These are phyloP conservation scores for Patiria pectinifera DNA, from an alignment of 53 echinoderm and acorn worm species.

Conservation along the genomic window DNA sequence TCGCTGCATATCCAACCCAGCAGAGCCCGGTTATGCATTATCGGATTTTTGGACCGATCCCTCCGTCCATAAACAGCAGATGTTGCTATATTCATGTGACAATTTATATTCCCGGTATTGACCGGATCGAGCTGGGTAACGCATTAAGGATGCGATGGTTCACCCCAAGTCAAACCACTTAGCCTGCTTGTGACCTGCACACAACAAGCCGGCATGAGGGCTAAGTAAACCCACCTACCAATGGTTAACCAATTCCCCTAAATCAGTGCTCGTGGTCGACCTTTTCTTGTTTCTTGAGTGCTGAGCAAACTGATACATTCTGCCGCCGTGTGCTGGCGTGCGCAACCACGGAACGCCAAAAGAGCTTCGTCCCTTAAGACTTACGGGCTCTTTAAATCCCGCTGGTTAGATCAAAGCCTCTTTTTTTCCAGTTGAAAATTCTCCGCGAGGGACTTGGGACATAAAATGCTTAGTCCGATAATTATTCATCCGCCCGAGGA, in stretches of 20 bases:
- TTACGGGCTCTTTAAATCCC: background rate
- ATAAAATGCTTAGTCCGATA: background rate
- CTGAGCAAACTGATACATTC: background rate
- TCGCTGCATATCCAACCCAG: background rate
- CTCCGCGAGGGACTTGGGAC: background rate
- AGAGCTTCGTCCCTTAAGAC: background rate
- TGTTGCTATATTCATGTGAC: slow-evolving; percentile 23
- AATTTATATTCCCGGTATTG: slow-evolving; percentile 31
- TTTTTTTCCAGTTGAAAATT: background rate
- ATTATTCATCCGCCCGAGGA: slow-evolving; percentile 2
- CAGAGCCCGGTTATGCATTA: background rate
- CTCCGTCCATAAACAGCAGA: background rate
- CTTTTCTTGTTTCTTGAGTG: background rate
- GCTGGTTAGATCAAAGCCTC: background rate
- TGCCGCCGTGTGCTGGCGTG: background rate
- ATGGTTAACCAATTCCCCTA: background rate
- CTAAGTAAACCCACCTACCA: slow-evolving; percentile 6
- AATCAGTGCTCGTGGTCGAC: background rate
- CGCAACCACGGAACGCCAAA: background rate
- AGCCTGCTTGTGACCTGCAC: slow-evolving; percentile 10
- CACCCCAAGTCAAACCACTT: slow-evolving; percentile 19
- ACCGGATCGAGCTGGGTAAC: background rate
- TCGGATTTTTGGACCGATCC: background rate
- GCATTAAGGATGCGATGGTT: background rate
- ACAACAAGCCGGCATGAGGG: background rate